Evolutionary conservation across 2,797 vertebrate genomes (phyloP).

Genomic region (Hafferia zeledoni): DNA sequence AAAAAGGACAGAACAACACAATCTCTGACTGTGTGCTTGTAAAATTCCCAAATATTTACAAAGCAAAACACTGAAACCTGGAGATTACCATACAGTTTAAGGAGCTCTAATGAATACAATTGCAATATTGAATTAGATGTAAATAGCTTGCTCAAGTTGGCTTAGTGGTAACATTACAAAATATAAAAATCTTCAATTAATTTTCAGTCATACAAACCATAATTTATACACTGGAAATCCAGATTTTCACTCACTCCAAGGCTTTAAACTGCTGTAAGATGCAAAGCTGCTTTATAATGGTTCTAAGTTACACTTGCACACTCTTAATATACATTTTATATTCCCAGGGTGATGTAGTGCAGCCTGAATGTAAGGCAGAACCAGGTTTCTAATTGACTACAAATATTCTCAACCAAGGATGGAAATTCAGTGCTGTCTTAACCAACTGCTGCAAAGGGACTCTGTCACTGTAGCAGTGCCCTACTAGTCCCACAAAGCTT

Average conservation of each 20-base stretch:
- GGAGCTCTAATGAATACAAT: slow-evolving; percentile 31
- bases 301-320: neutral
- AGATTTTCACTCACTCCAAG: neutral
- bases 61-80: slow-evolving; percentile 32
- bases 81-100: slow-evolving; percentile 2
- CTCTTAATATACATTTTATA: slow-evolving; percentile 29
- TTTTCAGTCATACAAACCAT: neutral
- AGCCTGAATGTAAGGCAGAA: neutral
- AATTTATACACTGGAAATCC: neutral
- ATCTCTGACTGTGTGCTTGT: neutral
- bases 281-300: slow-evolving; percentile 1
- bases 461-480: neutral
- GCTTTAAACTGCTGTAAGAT: slow-evolving; percentile 6
- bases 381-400: slow-evolving; percentile 8
- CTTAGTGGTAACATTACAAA: neutral
- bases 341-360: neutral
- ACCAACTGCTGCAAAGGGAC: neutral
- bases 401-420: neutral
- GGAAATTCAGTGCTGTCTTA: neutral
- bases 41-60: slow-evolving; percentile 44
- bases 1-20: neutral
- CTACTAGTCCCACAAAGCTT: neutral
- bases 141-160: neutral
- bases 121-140: neutral
- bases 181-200: neutral